These are phyloP conservation scores for Oscheius sp. DNA, from an alignment of 2,888 invertebrate genomes.

Conservation along the genomic window DNA sequence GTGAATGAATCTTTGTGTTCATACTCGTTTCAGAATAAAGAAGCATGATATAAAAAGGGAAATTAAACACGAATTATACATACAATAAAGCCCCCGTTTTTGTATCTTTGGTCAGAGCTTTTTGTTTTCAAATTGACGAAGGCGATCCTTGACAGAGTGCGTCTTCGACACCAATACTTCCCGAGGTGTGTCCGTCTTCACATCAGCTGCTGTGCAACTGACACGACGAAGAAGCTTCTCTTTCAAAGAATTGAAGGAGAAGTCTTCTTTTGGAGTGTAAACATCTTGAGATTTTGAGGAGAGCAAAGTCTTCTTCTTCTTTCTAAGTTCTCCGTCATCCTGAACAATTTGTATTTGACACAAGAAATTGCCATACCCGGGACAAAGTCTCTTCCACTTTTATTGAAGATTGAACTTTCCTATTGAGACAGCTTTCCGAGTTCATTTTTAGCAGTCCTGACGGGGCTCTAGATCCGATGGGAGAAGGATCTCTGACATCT, in stretches of 20 bases:
- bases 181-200: neutral
- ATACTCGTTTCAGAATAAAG: constrained; percentile 9
- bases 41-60: constrained; percentile 23
- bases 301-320: neutral
- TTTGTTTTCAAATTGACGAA: constrained; percentile 44
- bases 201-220: constrained; percentile 38
- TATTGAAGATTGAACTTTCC: constrained; percentile 33
- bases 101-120: neutral
- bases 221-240: constrained; percentile 44
- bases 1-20: constrained; percentile 6
- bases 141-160: constrained; percentile 51
- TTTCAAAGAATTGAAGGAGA: constrained; percentile 44
- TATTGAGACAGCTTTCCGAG: constrained; percentile 51
- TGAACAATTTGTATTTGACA: neutral
- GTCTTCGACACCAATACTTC: constrained; percentile 42
- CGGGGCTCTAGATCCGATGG: constrained; percentile 12
- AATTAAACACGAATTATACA: constrained; percentile 31
- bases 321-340: constrained; percentile 40
- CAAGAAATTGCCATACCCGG: neutral
- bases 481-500: constrained; percentile 24
- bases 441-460: constrained; percentile 52
- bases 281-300: constrained; percentile 32
- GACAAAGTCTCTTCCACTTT: constrained; percentile 11
- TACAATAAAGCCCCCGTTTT: constrained; percentile 9
- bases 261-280: constrained; percentile 46